Conservation (phyloP, 2,797 vertebrate species). For the Pseudomugil tenellus region DNA sequence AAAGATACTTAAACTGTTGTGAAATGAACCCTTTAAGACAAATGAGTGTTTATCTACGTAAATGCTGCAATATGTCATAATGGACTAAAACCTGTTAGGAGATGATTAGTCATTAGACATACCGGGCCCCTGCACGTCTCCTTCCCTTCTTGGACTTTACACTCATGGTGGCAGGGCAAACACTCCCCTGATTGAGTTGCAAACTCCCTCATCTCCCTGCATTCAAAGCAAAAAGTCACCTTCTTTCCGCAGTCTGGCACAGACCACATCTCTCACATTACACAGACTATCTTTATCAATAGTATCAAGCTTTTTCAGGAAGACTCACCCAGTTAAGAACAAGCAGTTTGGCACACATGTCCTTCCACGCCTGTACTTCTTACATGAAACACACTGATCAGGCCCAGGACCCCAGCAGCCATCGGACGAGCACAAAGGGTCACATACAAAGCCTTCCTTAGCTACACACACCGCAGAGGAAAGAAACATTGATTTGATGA, state of each 20-base stretch:
- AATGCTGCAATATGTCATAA: not conserved
- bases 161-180: slow-evolving; percentile 88
- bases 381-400: slow-evolving; percentile 89
- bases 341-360: slow-evolving; percentile 89
- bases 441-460: slow-evolving; percentile 85
- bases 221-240: slow-evolving; percentile 13
- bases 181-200: slow-evolving; percentile 80
- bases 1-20: not conserved
- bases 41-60: too few species aligned
- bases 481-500: not conserved
- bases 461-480: slow-evolving; percentile 63
- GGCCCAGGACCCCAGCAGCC: slow-evolving; percentile 94
- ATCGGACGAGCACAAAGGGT: slow-evolving; percentile 87
- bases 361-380: slow-evolving; percentile 86
- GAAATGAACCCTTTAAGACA: slow-evolving; percentile 4
- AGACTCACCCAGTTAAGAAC: slow-evolving; percentile 86
- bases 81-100: too few species aligned
- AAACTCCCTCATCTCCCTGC: slow-evolving; percentile 89
- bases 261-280: not conserved
- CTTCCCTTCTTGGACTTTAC: slow-evolving; percentile 83
- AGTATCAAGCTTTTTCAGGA: slow-evolving; percentile 10
- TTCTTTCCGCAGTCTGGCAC: slow-evolving; percentile 10
- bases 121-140: slow-evolving; percentile 90
- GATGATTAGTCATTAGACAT: slow-evolving; percentile 35
- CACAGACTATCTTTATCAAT: not conserved